A percentile compares a stretch with the other conserved stretches of the same genome.
These are phyloP conservation scores for Lucilia cuprina DNA, from an alignment of 1,140 invertebrate species.

Conservation along the genomic window DNA sequence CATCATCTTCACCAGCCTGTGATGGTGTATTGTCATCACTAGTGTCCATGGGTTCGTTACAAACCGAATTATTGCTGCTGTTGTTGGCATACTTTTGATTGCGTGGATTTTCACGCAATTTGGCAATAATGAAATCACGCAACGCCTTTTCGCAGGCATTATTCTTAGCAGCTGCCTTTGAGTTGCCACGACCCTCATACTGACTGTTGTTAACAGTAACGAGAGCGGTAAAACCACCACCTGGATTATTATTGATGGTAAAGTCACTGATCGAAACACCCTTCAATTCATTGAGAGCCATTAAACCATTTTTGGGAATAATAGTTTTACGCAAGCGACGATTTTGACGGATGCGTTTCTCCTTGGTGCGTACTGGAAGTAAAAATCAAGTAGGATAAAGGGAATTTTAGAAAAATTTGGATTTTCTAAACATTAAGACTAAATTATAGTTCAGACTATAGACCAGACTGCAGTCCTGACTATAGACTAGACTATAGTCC, in stretches of 20 bases:
- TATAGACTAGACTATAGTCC: too few species aligned
- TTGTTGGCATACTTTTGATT: background rate
- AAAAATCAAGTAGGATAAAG: too few species aligned
- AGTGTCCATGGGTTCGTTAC: conserved; percentile 42
- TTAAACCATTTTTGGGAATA: conserved; percentile 83
- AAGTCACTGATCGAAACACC: conserved; percentile 60
- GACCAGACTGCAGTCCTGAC: too few species aligned
- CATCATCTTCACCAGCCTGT: conserved; percentile 53
- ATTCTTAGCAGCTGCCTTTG: conserved; percentile 67
- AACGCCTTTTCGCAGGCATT: conserved; percentile 77
- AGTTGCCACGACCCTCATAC: conserved; percentile 62
- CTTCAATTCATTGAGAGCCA: conserved; percentile 85
- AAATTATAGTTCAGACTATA: too few species aligned
- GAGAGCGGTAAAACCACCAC: conserved; percentile 56
- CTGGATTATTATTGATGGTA: conserved; percentile 51
- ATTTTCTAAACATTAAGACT: too few species aligned
- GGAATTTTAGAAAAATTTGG: too few species aligned
- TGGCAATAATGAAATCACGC: conserved; percentile 73
- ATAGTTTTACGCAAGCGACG: conserved; percentile 71
- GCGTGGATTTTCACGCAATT: conserved; percentile 66
- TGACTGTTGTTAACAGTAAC: conserved; percentile 56
- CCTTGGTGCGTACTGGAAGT: conserved; percentile 55
- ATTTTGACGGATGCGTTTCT: conserved; percentile 73
- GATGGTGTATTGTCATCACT: conserved; percentile 31
- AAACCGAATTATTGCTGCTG: conserved; percentile 44